Percentiles rank a stretch among this genome's conserved stretches.
Conservation (phyloP, 1,140 invertebrate species). For the Popillia japonica region DNA sequence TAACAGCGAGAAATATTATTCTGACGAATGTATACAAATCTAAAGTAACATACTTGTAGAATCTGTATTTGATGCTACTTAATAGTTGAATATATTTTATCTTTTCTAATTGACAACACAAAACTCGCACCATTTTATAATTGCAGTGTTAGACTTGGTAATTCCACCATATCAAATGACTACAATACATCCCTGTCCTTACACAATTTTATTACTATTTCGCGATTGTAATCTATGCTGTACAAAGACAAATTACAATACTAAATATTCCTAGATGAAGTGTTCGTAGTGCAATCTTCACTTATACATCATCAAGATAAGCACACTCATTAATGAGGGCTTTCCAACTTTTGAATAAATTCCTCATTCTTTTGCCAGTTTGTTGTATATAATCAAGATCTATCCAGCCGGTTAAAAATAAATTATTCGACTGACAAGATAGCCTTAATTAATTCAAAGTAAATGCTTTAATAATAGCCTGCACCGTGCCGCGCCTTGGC, state of each 20-base stretch:
- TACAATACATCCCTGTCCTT: neutral
- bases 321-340: neutral
- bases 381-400: constrained; percentile 19
- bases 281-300: neutral
- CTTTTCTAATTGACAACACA: too few species aligned
- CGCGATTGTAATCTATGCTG: neutral
- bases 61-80: too few species aligned
- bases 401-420: neutral
- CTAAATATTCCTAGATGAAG: neutral
- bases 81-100: too few species aligned
- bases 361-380: constrained; percentile 13
- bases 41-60: too few species aligned
- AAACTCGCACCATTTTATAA: neutral
- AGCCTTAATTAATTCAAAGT: constrained; percentile 23
- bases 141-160: neutral
- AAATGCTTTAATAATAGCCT: constrained; percentile 25
- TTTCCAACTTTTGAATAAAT: constrained; percentile 19
- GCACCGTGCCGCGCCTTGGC: neutral
- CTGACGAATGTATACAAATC: too few species aligned
- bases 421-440: constrained; percentile 3
- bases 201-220: neutral
- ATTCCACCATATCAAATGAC: neutral
- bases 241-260: neutral
- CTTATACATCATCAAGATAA: neutral
- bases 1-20: too few species aligned